Conservation (phyloP, 2,888 invertebrate species). For the Ornithoptera priamus region DNA sequence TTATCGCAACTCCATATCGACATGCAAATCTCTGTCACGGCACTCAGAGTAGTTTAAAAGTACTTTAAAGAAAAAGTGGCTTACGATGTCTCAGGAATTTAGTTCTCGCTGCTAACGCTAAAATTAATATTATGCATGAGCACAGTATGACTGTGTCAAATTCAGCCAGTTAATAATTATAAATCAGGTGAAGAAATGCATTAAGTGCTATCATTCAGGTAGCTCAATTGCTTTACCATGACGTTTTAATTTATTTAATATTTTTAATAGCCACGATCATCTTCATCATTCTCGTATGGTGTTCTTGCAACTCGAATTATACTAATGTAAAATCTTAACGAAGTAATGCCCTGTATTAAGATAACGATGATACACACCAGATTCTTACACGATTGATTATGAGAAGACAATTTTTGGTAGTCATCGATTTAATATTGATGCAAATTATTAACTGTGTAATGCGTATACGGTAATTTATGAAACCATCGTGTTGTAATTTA, state of each 20-base stretch:
- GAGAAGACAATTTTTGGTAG: too few relatives aligned
- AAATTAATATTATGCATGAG: constrained; percentile 30
- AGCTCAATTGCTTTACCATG: background rate
- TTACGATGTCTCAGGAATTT: constrained; percentile 37
- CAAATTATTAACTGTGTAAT: too few relatives aligned
- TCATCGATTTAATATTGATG: too few relatives aligned
- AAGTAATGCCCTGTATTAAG: background rate
- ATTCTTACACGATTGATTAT: too few relatives aligned
- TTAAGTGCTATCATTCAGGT: background rate
- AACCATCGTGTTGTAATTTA: too few relatives aligned
- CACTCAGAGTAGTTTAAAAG: constrained; percentile 45
- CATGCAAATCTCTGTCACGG: constrained; percentile 55
- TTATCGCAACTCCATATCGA: constrained; percentile 49
- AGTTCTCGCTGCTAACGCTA: constrained; percentile 30
- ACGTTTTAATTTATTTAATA: background rate
- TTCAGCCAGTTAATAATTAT: constrained; percentile 11
- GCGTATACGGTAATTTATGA: too few relatives aligned
- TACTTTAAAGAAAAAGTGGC: constrained; percentile 48
- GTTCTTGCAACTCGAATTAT: background rate
- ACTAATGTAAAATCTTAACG: too few relatives aligned
- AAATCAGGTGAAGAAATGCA: constrained; percentile 1
- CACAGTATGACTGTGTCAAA: constrained; percentile 14
- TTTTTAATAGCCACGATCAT: background rate
- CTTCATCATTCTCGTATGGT: background rate
- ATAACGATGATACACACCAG: background rate